Base-by-base conservation (phyloP, 2,113 vertebrate species). In the Daphoenositta chrysoptera region DNA sequence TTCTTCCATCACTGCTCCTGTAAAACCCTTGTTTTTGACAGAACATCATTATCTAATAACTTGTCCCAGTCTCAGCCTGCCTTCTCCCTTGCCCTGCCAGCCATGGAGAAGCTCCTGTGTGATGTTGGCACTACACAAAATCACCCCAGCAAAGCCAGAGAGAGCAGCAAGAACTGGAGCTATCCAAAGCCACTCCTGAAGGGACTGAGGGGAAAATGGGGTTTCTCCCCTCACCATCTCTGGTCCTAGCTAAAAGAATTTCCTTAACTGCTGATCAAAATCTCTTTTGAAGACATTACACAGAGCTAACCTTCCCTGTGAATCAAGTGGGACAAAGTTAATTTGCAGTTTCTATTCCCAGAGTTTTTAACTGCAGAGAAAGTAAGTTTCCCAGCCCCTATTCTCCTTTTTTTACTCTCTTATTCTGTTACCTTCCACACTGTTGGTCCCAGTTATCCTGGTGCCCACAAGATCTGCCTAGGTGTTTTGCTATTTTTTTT, bases 21-120 rank as follows among this genome's bases (percentile, higher is more conserved):
- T 75, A 39, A 82, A 87, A n/a, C 33, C 21, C 20, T 31, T 42
- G 31, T 65, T 18, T 86, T 88, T 12, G 6, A 22, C 23, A 77
- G 63, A 63, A 9, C 28, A 40, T 12, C 44, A 6, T 37, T 77
- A 9, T 7, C n/a, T 83, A 15, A 10, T 39, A 37, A 45, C 28
- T 76, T 84, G 23, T 51, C 37, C 2, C 12, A 63, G 33, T 51
- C 19, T 28, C 65, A 54, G 33, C 11, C 87, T 66, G 56, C 51
- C 20, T 54, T 76, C 47, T 33, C 44, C 5, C 21, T 83, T 17
- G 8, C 24, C 22, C 37, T 61, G 10, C 40, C 7, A 5, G 40
- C 56, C 6, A 0, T 13, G 1, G 35, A 23, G 42, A 48, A 57
- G 51, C 54, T 93, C 28, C 48, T 7, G 1, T 5, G 3, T n/a